Evolutionary conservation across 2,113 vertebrate genomes (phyloP).

Genomic region (Pteronura brasiliensis): DNA sequence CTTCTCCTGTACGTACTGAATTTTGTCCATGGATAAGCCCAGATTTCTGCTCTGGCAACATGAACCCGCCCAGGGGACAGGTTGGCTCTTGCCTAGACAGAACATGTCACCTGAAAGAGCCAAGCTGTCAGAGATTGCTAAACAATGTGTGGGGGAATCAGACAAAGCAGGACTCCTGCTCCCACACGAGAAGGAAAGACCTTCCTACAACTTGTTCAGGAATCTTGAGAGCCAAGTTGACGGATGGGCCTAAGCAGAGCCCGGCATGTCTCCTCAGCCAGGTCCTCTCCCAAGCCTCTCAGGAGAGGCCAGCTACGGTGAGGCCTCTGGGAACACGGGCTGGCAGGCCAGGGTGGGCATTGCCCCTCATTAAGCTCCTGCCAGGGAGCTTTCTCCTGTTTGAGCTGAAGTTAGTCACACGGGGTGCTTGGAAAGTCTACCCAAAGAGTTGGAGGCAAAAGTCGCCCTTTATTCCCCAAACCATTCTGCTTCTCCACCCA

Average conservation of each 20-base stretch:
- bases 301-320: fast-evolving
- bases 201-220: neutral
- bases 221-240: neutral
- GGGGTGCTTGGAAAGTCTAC: neutral
- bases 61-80: neutral
- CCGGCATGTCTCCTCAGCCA: fast-evolving
- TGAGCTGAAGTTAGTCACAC: neutral
- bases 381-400: neutral
- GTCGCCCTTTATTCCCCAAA: neutral
- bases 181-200: neutral
- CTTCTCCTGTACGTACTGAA: neutral
- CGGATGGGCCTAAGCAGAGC: neutral
- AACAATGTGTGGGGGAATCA: neutral
- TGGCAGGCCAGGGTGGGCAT: neutral
- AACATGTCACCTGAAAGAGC: neutral
- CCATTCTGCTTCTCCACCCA: neutral
- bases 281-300: neutral
- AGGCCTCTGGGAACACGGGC: neutral
- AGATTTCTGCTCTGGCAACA: neutral
- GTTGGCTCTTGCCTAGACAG: neutral
- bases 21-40: neutral
- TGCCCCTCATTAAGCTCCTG: neutral
- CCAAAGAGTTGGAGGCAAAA: neutral
- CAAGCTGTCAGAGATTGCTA: neutral
- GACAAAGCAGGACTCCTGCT: neutral